phyloP scores from a whole-genome alignment of 2,888 invertebrate species.

The Sminthurides aquaticus region DNA sequence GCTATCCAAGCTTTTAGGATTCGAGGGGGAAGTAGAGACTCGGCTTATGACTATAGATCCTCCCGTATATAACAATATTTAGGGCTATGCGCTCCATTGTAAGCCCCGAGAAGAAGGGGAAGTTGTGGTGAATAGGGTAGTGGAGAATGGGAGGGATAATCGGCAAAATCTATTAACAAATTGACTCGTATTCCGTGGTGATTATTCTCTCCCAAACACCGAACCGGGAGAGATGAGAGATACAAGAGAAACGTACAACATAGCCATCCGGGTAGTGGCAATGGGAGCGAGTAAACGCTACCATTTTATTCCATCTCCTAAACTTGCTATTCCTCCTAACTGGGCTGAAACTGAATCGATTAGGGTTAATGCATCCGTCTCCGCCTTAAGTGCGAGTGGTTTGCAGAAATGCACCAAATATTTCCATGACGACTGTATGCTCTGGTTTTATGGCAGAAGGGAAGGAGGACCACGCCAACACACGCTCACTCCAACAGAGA shows the following conservation, averaged over 20 bases:
- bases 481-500: too few relatives aligned
- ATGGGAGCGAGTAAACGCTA: background rate
- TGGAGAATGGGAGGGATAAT: constrained; percentile 23
- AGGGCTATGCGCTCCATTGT: too few relatives aligned
- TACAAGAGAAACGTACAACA: background rate
- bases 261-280: background rate
- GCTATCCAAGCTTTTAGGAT: too few relatives aligned
- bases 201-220: constrained; percentile 19
- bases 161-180: constrained; percentile 40
- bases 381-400: background rate
- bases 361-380: background rate
- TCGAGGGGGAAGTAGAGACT: too few relatives aligned
- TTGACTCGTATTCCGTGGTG: constrained; percentile 34
- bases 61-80: too few relatives aligned
- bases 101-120: background rate
- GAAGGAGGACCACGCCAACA: too few relatives aligned
- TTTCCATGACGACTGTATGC: too few relatives aligned
- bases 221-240: background rate
- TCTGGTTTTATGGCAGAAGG: too few relatives aligned
- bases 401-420: background rate
- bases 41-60: too few relatives aligned
- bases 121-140: background rate
- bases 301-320: background rate
- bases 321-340: background rate
- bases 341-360: background rate